Base-by-base conservation (phyloP, 64 coral and sea anemone species). In the Stichodactyla mertensii region DNA sequence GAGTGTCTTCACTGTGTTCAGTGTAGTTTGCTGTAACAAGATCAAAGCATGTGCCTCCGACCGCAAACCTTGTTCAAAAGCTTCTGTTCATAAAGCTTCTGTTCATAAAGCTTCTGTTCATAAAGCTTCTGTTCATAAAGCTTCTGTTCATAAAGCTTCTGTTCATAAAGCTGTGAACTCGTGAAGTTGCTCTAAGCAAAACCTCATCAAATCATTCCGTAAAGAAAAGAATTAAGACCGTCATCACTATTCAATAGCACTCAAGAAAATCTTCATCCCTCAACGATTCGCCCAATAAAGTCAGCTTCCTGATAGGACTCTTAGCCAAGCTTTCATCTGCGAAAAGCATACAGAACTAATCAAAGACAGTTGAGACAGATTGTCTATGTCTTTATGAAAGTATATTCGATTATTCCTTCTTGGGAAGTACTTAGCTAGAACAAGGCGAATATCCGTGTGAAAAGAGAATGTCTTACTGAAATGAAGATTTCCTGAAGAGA, bases 381-480 rank as follows among this genome's bases (percentile, higher is more conserved):
- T 74, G 69, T 74, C 69, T 74, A 20, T 5, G 22, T n/a, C 27
- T 2, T 23, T 11, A 11, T 74, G 23, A 74, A 23, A 23, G 24
- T 27, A 0, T 74, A 12, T 31, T 74, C 24, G 69, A 74, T 74
- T 74, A 74, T 74, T 74, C 69, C 36, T 74, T 74, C 69, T 74
- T 10, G n/a, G 24, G 69, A 74, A 74, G 24, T 74, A 74, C 69
- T 74, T 74, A 74, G 69, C 27, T 27, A n/a, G 11, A 74, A 74
- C 69, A 28, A 31, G 69, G 69, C 69, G 69, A 74, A 74, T 74
- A 74, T 74, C 24, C 69, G 69, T 74, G 69, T 74, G 69, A 74
- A 74, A 27, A 23, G 0, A 70, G 22, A 70, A 70, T 28, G 22
- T 5, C 69, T 0, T 5, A 31, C 7, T 1, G 10, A 74, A 31